Evolutionary conservation across 2,888 invertebrate genomes (phyloP).

Genomic region (Allolobophora icterica): DNA sequence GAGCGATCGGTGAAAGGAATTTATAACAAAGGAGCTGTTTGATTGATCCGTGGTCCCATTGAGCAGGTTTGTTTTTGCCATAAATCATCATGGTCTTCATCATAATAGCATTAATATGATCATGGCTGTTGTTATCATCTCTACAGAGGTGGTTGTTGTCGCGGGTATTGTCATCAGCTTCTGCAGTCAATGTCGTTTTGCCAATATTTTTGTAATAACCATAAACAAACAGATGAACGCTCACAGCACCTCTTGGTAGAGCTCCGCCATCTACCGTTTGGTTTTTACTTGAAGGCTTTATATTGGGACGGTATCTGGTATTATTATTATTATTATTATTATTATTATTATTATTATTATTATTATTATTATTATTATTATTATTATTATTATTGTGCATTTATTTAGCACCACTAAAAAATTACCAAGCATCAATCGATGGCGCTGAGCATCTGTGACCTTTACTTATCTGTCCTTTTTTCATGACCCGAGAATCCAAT

Average conservation of each 20-base stretch:
- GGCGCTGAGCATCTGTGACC: no score
- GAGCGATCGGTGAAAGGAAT: background rate
- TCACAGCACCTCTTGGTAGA: no score
- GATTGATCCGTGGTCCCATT: background rate
- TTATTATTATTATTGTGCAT: no score
- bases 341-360: no score
- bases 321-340: no score
- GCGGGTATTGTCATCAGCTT: background rate
- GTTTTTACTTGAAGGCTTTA: no score
- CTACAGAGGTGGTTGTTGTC: background rate
- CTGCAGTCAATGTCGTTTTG: background rate
- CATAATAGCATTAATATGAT: background rate
- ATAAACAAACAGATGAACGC: no score
- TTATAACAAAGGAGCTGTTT: background rate
- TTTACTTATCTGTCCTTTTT: background rate
- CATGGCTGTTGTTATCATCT: background rate
- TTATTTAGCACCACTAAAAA: no score
- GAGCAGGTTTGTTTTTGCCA: background rate
- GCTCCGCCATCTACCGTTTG: no score
- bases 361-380: no score
- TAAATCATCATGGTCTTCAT: background rate
- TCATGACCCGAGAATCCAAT: background rate
- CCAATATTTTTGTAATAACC: background rate
- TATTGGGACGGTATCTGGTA: no score
- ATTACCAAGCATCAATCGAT: no score